Evolutionary conservation across 2,113 vertebrate species (phyloP).

Genomic region (Ariopsis seemanni): DNA sequence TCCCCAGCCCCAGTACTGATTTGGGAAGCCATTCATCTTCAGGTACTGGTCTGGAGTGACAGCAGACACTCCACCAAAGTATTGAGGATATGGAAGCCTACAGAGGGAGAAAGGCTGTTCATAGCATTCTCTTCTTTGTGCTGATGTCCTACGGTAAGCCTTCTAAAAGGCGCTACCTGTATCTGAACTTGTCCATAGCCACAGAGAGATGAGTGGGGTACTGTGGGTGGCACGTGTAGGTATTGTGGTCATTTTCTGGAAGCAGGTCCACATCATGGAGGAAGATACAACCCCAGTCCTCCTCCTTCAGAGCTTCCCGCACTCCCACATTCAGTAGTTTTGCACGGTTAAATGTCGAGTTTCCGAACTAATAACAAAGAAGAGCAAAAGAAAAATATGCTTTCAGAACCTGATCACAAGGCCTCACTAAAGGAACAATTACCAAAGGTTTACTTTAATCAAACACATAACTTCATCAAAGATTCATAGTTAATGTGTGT

Average conservation of each 20-base stretch:
- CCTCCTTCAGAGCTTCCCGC: constrained; percentile 88
- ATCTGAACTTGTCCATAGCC: constrained; percentile 96
- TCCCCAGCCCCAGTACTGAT: constrained; percentile 95
- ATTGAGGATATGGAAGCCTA: constrained; percentile 89
- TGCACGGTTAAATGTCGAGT: constrained; percentile 90
- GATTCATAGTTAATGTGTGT: neutral
- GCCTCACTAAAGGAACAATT: neutral
- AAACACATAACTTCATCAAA: neutral
- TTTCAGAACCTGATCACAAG: neutral
- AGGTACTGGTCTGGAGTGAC: constrained; percentile 92
- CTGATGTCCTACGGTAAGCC: neutral
- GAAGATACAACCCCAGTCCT: constrained; percentile 94
- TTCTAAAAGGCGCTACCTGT: constrained; percentile 73
- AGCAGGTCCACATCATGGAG: constrained; percentile 92
- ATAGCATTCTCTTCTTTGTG: neutral
- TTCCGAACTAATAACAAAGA: constrained; percentile 73
- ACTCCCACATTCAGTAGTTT: constrained; percentile 95
- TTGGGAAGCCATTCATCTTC: constrained; percentile 96
- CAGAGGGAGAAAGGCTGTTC: neutral
- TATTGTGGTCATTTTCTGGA: constrained; percentile 95
- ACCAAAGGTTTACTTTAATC: neutral
- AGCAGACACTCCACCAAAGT: constrained; percentile 91
- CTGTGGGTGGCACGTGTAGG: constrained; percentile 87
- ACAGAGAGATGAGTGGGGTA: constrained; percentile 88
- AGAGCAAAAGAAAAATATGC: neutral